Base-by-base conservation (phyloP, 2,113 vertebrate genomes). In the pig (Sus scrofa) region DNA sequence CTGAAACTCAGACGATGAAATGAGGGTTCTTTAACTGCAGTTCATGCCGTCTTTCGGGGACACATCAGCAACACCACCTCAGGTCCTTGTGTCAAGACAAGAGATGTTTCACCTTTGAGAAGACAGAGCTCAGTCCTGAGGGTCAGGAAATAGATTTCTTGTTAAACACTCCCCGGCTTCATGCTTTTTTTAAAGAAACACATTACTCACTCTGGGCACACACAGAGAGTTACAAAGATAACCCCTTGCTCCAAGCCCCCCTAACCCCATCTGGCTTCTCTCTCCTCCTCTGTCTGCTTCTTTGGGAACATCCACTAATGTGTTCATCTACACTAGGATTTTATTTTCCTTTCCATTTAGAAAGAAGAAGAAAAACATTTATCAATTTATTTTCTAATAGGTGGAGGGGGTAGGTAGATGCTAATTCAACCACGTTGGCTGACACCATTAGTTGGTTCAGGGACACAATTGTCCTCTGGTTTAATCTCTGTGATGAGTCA, bases 1-100 rank as follows among this genome's bases (percentile, higher is more conserved):
- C 67, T 82, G 93, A 93, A 94, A 94, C 16, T 79, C 92, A 83
- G 58, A 96, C 50, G 26, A 79, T 73, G 56, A 95, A 82, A 16
- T 7, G 32, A 24, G 30, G 26, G 9, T 39, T 88, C 30, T 58
- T 75, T 67, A 74, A 74, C 9, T 2, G 13, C 20, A 44, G 22
- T 65, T 68, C 85, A 77, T 37, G 50, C 50, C 24, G 0, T 60
- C 73, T 90, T 90, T 85, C 32, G 54, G 74, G 2, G 30, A 74
- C 68, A 75, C 2, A 0, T 58, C 81, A 68, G 63, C 91, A 96
- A 70, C 32, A 39, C 27, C 37, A 78, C 2, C 26, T 14, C 52
- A 4, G 2, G 44, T 79, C n/a, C 68, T 73, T 39, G 12, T 32
- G 34, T 89, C 83, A 77, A 39, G 26, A 34, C 44, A 56, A 94